These are phyloP conservation scores for Ectobius pallidus DNA, from an alignment of 2,888 invertebrate genomes.

Conservation along the genomic window DNA sequence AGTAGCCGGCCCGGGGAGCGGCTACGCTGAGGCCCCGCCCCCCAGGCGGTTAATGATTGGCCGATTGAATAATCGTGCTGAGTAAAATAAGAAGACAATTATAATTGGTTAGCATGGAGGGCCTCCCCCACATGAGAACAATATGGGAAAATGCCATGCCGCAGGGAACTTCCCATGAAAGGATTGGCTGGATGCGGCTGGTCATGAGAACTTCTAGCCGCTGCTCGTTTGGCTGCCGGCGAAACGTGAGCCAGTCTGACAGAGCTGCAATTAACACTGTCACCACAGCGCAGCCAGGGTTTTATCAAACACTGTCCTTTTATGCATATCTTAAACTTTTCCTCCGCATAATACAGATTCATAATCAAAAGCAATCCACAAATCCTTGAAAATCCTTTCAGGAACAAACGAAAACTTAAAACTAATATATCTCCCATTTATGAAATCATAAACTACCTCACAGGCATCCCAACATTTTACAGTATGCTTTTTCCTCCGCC, in stretches of 20 bases:
- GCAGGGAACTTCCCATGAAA: slow-evolving; percentile 7
- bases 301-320: too few species aligned
- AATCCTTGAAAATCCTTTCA: too few species aligned
- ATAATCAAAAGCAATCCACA: too few species aligned
- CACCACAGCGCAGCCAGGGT: too few species aligned
- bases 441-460: too few species aligned
- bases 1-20: slow-evolving; percentile 57
- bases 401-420: too few species aligned
- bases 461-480: too few species aligned
- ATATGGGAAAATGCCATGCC: slow-evolving; percentile 38
- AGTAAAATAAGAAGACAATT: slow-evolving; percentile 35
- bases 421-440: too few species aligned
- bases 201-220: background rate
- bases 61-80: slow-evolving; percentile 44
- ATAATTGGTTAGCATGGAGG: slow-evolving; percentile 39
- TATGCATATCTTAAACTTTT: too few species aligned
- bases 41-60: slow-evolving; percentile 43
- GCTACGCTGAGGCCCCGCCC: slow-evolving; percentile 38
- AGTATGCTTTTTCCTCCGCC: too few species aligned
- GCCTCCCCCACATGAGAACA: slow-evolving; percentile 19
- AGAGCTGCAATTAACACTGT: too few species aligned
- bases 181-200: background rate
- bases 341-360: too few species aligned
- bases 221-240: background rate
- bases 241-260: background rate